Conservation (phyloP, 2,888 invertebrate genomes). For the Cephus sareptanus region DNA sequence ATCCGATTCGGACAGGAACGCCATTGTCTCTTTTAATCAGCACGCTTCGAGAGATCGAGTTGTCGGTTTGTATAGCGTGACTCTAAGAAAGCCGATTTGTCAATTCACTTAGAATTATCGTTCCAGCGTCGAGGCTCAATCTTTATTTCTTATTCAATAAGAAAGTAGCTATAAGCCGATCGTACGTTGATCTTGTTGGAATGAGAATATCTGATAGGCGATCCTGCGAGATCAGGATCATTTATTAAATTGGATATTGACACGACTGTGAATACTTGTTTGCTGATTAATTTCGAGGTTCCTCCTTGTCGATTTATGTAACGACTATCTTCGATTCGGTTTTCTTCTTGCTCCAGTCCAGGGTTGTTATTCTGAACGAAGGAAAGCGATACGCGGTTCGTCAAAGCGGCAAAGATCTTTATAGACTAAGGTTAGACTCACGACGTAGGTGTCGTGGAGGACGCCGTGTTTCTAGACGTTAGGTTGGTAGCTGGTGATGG, state of each 20-base stretch:
- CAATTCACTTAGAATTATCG: neutral
- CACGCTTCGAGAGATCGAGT: neutral
- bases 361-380: neutral
- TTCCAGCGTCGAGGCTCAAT: neutral
- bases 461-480: neutral
- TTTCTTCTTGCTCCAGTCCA: neutral
- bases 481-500: conserved; percentile 27
- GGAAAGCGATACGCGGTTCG: neutral
- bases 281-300: neutral
- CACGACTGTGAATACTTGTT: neutral
- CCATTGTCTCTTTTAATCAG: neutral
- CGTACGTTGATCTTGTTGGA: neutral
- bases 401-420: neutral
- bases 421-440: neutral
- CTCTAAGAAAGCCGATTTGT: neutral
- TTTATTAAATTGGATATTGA: neutral
- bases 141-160: neutral
- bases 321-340: neutral
- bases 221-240: neutral
- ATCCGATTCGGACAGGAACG: neutral
- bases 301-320: neutral
- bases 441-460: neutral
- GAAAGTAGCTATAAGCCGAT: neutral
- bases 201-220: neutral
- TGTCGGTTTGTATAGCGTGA: neutral